Evolutionary conservation across 2,888 invertebrate genomes (phyloP).

Genomic region (Drosophila percnosoma): DNA sequence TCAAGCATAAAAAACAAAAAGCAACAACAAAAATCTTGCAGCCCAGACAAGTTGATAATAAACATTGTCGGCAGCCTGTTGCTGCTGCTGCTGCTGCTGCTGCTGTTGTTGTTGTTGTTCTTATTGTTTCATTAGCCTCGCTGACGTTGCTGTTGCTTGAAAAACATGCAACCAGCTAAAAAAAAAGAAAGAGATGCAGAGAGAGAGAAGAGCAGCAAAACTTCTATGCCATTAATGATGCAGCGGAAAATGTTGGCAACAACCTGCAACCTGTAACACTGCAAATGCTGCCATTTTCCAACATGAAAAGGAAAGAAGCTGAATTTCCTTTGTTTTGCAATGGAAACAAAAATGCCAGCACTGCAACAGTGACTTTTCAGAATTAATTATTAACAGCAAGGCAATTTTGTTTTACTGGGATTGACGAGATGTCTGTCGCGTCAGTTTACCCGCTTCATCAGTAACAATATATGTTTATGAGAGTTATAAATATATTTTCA

Average conservation of each 20-base stretch:
- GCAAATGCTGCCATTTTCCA: conserved; percentile 37
- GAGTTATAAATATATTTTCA: background rate
- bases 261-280: conserved; percentile 8
- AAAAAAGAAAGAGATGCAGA: background rate
- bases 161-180: conserved; percentile 14
- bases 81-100: conserved; percentile 21
- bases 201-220: background rate
- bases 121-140: conserved; percentile 24
- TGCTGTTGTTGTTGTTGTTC: conserved; percentile 5
- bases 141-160: background rate
- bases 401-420: background rate
- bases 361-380: background rate
- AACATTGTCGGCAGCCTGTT: conserved; percentile 41
- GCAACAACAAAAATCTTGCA: conserved; percentile 23
- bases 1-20: background rate
- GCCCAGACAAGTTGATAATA: conserved; percentile 31
- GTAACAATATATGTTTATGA: background rate
- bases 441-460: background rate
- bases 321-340: conserved; percentile 15
- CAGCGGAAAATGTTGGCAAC: conserved; percentile 45
- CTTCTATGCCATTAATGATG: conserved; percentile 41
- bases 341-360: background rate
- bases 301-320: conserved; percentile 23
- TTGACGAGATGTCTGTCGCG: background rate
- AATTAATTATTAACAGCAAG: conserved; percentile 1